Evolutionary conservation across 2,113 vertebrate species (phyloP).

Genomic region (Lethenteron camtschaticum): DNA sequence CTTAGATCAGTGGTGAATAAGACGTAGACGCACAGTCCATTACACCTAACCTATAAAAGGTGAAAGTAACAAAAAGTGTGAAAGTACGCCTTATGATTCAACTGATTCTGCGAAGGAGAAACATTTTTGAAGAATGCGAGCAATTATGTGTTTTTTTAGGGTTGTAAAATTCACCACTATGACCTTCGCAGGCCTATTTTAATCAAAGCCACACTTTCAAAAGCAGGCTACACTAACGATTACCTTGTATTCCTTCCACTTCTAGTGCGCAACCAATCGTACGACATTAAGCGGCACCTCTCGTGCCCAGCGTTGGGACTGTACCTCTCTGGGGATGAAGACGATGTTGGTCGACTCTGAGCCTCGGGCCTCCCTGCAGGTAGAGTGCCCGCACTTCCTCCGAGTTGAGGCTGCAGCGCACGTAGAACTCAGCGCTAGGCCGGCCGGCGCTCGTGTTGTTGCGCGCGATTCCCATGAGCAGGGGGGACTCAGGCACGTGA

Average conservation of each 20-base stretch:
- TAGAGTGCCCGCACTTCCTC: slow-evolving; percentile 39
- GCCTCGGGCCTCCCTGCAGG: slow-evolving; percentile 47
- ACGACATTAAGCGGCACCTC: not conserved
- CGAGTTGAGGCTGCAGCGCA: slow-evolving; percentile 45
- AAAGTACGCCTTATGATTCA: too few relatives aligned
- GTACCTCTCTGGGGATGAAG: slow-evolving; percentile 34
- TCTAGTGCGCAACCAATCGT: not conserved
- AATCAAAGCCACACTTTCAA: not conserved
- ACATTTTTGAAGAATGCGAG: too few relatives aligned
- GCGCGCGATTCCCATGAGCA: slow-evolving; percentile 46
- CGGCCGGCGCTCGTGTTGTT: slow-evolving; percentile 57
- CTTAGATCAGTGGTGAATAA: too few relatives aligned
- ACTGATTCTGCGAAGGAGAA: too few relatives aligned
- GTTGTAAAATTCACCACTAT: not conserved
- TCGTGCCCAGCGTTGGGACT: slow-evolving; percentile 1
- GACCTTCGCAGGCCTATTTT: not conserved
- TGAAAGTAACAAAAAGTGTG: too few relatives aligned
- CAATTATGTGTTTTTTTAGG: not conserved
- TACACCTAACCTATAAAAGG: too few relatives aligned
- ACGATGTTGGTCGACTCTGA: slow-evolving; percentile 48
- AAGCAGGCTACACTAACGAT: not conserved
- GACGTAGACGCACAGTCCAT: too few relatives aligned
- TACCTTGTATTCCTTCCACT: not conserved
- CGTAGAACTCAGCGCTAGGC: slow-evolving; percentile 51
- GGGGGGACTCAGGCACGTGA: slow-evolving; percentile 26